Base-by-base conservation (phyloP, 2,113 vertebrate species). In the Gopherus flavomarginatus region DNA sequence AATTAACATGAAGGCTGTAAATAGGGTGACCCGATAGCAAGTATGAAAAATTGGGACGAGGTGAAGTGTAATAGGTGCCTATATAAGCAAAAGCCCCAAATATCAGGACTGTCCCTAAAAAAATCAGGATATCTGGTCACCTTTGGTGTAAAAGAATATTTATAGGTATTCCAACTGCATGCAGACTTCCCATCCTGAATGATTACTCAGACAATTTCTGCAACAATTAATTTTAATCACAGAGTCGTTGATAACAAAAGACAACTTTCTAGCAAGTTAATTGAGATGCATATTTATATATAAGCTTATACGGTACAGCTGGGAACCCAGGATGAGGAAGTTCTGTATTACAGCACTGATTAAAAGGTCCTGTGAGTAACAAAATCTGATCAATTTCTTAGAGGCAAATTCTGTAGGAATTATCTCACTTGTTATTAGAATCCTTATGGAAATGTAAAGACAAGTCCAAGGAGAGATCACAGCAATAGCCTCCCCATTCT, bases 191-290 rank as follows among this genome's bases (percentile, higher is more conserved):
- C 85, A 80, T 65, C 42, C 2, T 38, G 85, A 96, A 0, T 31
- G 47, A 90, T 54, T 94, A 57, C 72, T 56, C 62, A 31, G 86
- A 75, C 5, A 59, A 81, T 90, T 96, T 95, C 90, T 31, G 1
- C 81, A 96, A 90, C 81, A 88, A 89, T 86, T 81, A 91, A 78
- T 52, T 85, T 95, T 27, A 53, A 85, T 89, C 86, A 53, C 49
- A 84, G 81, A 92, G 83, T 78, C 35, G 65, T 88, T 79, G 87
- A 96, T 86, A 97, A 93, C 96, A 97, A 95, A 95, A 90, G 52
- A 52, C 72, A 88, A 4, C 90, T 92, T 62, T 92, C 87, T 86
- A 65, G 78, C 49, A 93, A 87, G 85, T 31, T 77, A 94, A 93
- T 82, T 78, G 87, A 42, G 19, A 93, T 85, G 86, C 57, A 12